Evolutionary conservation across 2,888 invertebrate species (phyloP), one percentile per base, ranked within the genome.

Genomic region (Orthonychiurus folsomi): DNA sequence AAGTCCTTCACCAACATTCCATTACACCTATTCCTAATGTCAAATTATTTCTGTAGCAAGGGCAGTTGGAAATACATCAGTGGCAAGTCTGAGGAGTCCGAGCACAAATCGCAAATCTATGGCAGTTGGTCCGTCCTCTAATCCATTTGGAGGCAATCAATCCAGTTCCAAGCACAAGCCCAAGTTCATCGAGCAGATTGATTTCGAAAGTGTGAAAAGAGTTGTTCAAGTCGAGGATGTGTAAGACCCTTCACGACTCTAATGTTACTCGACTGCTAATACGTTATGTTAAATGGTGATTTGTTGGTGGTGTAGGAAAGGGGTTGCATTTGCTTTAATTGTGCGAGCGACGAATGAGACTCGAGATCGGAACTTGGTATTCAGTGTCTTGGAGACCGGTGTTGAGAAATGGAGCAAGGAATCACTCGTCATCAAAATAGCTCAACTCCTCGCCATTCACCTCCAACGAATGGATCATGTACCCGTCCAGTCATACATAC

Each of bases 161-260:
- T 24, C 60, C 60, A 2, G 54, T 53, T 15, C 59, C 62, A 23
- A 61, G 60, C 28, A 67, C n/a, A 94, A 94, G 78, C 86, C 88
- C 1, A 89, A 95, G 76, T 95, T 95, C 77, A 84, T 95, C 67
- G 88, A 88, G 74, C 83, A 95, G 75, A 84, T 96, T 81, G 87
- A 90, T 50, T 81, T 95, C 70, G 88, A 89, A 74, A 86, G 88
- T 67, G 90, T 96, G 73, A 91, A 90, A 76, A 84, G 89, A 74
- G 91, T 96, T 68, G 87, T 94, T 61, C 92, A 95, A 77, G 88
- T 95, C 71, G 84, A 85, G 68, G 91, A 92, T 79, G 85, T 88
- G 63, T 89, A 89, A 77, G 89, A 9, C 37, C 5, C 5, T n/a
- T n/a, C n/a, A n/a, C n/a, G n/a, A n/a, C n/a, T n/a, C n/a, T n/a